Percentiles rank a stretch among this genome's conserved stretches.
phyloP scores from a whole-genome alignment of 2,797 vertebrate genomes.

The Pipistrellus kuhlii region DNA sequence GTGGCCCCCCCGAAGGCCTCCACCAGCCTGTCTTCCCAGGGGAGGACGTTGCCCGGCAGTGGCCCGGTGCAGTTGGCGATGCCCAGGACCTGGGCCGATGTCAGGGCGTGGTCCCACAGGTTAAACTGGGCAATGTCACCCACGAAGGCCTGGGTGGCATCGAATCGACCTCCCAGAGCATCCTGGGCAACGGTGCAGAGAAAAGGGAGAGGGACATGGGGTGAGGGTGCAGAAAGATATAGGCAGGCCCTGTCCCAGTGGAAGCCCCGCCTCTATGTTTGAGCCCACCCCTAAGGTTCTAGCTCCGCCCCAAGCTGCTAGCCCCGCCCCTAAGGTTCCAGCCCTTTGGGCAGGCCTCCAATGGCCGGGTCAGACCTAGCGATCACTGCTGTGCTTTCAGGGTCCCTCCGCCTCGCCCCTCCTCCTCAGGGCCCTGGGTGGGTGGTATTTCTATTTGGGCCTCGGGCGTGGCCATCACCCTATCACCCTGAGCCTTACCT shows the following conservation, averaged over 20 bases:
- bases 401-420: neutral
- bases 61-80: constrained; percentile 94
- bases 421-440: neutral
- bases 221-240: neutral
- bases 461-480: neutral
- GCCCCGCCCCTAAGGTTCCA: neutral
- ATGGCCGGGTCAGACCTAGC: neutral
- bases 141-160: constrained; percentile 97
- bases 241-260: neutral
- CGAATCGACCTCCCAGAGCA: constrained; percentile 95
- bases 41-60: constrained; percentile 93
- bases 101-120: constrained; percentile 95
- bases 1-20: constrained; percentile 95
- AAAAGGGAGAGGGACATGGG: constrained; percentile 43
- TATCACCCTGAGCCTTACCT: constrained; percentile 89
- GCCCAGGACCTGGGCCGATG: constrained; percentile 91
- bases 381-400: neutral
- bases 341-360: neutral
- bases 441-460: neutral
- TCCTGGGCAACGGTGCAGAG: constrained; percentile 88
- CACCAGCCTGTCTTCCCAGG: constrained; percentile 95
- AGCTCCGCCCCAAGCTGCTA: rapidly evolving
- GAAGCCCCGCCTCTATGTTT: neutral
- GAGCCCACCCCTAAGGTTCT: neutral
- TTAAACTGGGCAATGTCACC: constrained; percentile 97